Evolutionary conservation across 2,113 vertebrate genomes (phyloP), one percentile per base, ranked within the genome.

Genomic region (Hydropotes inermis): DNA sequence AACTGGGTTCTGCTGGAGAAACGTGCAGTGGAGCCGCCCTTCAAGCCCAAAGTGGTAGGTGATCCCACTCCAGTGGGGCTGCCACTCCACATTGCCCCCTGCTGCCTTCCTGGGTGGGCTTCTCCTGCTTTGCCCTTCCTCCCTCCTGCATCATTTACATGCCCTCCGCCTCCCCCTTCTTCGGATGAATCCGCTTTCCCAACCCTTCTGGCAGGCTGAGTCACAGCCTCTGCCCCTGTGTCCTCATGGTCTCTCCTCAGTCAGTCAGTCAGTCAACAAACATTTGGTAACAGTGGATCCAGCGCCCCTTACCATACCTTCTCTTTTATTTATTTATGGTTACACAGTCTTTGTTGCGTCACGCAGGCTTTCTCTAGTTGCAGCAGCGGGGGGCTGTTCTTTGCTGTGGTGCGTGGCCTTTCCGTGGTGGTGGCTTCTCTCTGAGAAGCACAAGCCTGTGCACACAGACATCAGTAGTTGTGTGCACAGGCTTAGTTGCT

Each of bases 31-130:
- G 99, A 99, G 7, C 99, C 99, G 0, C 99, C 99, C n/a, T 99
- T 99, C 99, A 99, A 98, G 98, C 99, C 99, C 2, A 99, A 99
- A 99, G 99, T 99, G 99, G 99, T 99, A 99, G 0, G 99, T 97
- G 52, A 36, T 30, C 81, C 87, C 3, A 1, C 15, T 57, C 36
- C 7, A 1, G 9, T 2, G 1, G 89, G 36, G n/a, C 52, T 39
- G 1, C 30, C 16, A 8, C 43, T n/a, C 7, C 0, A 8, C 16
- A 23, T 43, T 12, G 23, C 13, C 39, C 19, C 9, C 60, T 3
- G 0, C 57, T 9, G 47, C 57, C 33, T 28, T 33, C 61, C 4
- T 0, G 23, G 15, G 8, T 25, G 36, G 81, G 61, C 30, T 3
- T 1, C 13, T 60, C 13, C 47, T 43, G 57, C n/a, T 27, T 15